These are phyloP conservation scores for Stigmatopora nigra DNA, from an alignment of 2,113 vertebrate genomes.

Conservation along the genomic window DNA sequence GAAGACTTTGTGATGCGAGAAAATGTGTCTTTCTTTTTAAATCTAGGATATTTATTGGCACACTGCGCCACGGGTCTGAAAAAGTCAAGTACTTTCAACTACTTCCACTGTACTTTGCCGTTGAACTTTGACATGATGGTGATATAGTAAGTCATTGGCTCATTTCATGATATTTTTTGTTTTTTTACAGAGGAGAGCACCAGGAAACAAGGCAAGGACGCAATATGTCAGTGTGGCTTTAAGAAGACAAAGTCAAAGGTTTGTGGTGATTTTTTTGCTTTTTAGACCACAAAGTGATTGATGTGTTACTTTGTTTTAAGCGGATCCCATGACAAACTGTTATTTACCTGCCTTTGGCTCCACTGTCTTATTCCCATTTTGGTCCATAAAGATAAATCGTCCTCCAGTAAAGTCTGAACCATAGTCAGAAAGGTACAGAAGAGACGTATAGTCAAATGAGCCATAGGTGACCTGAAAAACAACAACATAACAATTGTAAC, in stretches of 20 bases:
- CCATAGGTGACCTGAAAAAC: conserved; percentile 82
- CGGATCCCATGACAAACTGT: neutral
- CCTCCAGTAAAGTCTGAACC: conserved; percentile 83
- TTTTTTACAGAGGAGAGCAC: no score
- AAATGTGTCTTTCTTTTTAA: no score
- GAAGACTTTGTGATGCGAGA: neutral
- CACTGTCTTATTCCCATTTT: conserved; percentile 78
- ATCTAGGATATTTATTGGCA: neutral
- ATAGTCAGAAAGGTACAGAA: conserved; percentile 92
- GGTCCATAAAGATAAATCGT: conserved; percentile 87
- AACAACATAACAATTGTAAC: neutral
- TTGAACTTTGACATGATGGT: neutral
- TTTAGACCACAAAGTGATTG: neutral
- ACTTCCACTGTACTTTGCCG: neutral
- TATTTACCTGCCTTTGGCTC: conserved; percentile 83
- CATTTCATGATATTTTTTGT: neutral
- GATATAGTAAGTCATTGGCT: neutral
- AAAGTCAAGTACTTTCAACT: no score
- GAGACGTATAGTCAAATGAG: conserved; percentile 93
- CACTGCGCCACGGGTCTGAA: neutral
- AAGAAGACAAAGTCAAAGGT: conserved; percentile 5
- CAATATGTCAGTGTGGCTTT: neutral
- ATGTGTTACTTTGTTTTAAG: neutral
- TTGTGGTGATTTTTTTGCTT: neutral
- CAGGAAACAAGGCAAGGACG: no score